A percentile compares a stretch with the other conserved stretches of the same genome.
phyloP scores from a whole-genome alignment of 1,140 invertebrate genomes.

The Chrysomallon squamiferum region DNA sequence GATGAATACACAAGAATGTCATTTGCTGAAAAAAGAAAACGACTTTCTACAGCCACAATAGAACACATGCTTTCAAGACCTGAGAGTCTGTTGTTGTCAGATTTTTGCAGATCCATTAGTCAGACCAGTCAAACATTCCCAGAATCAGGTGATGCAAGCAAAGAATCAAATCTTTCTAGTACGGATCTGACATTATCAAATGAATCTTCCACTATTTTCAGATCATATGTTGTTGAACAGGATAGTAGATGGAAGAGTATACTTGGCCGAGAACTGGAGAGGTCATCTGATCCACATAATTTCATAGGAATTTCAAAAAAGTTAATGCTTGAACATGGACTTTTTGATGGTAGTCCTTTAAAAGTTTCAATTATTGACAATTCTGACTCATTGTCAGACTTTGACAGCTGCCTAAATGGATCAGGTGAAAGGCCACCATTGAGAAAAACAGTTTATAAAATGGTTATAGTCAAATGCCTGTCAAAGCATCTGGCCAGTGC shows the following conservation, averaged over 20 bases:
- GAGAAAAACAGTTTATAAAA: constrained; percentile 22
- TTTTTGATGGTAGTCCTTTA: constrained; percentile 45
- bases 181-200: not conserved
- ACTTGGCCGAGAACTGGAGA: constrained; percentile 16
- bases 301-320: constrained; percentile 43
- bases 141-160: constrained; percentile 3
- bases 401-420: too few species aligned
- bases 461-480: constrained; percentile 45
- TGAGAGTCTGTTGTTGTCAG: constrained; percentile 24
- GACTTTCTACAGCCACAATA: not conserved
- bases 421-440: not conserved
- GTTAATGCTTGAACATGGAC: constrained; percentile 39
- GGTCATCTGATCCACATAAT: constrained; percentile 34
- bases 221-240: constrained; percentile 25
- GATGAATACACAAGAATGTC: constrained; percentile 16
- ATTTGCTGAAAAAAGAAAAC: not conserved
- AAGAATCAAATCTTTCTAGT: constrained; percentile 1
- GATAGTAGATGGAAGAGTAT: constrained; percentile 21
- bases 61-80: not conserved
- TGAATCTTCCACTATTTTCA: constrained; percentile 13
- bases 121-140: too few species aligned
- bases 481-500: constrained; percentile 24
- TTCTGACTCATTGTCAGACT: not conserved
- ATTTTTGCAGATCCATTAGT: constrained; percentile 34
- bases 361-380: constrained; percentile 29